Conservation (phyloP, 1,140 invertebrate genomes). For the Drosophila pandora region DNA sequence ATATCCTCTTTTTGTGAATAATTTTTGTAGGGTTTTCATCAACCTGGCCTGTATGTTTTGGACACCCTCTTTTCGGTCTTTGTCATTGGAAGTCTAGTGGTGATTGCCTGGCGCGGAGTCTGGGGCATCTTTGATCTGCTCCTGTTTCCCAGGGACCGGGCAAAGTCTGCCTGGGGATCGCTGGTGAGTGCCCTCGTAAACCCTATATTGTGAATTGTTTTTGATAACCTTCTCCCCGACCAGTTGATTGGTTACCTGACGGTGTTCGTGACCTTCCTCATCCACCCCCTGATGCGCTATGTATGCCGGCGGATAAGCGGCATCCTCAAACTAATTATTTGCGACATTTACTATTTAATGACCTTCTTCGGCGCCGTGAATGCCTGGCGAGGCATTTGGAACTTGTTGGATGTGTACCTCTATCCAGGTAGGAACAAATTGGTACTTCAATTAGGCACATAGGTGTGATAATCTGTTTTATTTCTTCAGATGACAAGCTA, state of each 20-base stretch:
- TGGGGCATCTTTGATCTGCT: constrained; percentile 92
- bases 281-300: constrained; percentile 89
- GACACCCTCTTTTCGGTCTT: constrained; percentile 94
- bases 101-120: constrained; percentile 93
- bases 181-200: constrained; percentile 87
- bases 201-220: not conserved
- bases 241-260: constrained; percentile 90
- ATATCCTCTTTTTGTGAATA: not conserved
- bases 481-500: constrained; percentile 86
- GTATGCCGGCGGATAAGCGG: constrained; percentile 87
- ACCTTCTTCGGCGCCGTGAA: constrained; percentile 93
- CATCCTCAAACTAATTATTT: constrained; percentile 87
- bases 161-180: constrained; percentile 89
- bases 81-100: constrained; percentile 92
- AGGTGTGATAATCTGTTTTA: not conserved
- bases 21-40: constrained; percentile 86
- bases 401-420: constrained; percentile 90
- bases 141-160: constrained; percentile 88
- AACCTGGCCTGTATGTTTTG: constrained; percentile 90
- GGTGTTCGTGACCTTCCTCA: constrained; percentile 88
- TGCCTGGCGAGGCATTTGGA: constrained; percentile 94
- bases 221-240: not conserved
- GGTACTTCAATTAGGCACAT: not conserved
- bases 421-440: constrained; percentile 86
- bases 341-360: constrained; percentile 90